Percentiles rank a stretch among this genome's conserved stretches.
Conservation (phyloP, 2,797 vertebrate species). For the Glossophaga mutica region DNA sequence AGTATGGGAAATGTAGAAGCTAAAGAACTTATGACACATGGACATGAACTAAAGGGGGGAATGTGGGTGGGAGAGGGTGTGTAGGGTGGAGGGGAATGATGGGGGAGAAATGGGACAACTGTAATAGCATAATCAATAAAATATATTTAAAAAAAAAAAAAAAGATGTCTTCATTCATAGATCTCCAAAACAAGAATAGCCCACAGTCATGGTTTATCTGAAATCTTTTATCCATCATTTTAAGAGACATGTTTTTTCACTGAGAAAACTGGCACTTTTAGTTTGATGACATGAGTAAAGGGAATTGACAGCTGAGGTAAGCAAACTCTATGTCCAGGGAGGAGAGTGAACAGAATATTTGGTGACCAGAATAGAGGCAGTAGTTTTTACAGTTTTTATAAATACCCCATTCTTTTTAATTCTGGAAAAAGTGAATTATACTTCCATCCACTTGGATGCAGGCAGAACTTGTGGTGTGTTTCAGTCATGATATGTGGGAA, state of each 20-base stretch:
- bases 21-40: no score
- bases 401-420: not conserved
- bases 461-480: not conserved
- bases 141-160: no score
- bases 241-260: not conserved
- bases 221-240: not conserved
- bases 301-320: not conserved
- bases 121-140: no score
- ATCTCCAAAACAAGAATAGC: not conserved
- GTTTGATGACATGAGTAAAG: not conserved
- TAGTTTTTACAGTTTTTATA: not conserved
- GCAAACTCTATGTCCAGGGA: not conserved
- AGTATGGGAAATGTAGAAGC: no score
- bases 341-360: not conserved
- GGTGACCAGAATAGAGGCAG: not conserved
- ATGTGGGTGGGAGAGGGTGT: no score
- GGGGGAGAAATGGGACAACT: no score
- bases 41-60: no score
- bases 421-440: not conserved
- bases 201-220: not conserved
- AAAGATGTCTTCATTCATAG: not conserved
- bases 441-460: not conserved
- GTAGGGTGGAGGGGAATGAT: no score
- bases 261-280: not conserved
- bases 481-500: not conserved